phyloP scores from a whole-genome alignment of 2,797 vertebrate species.

The Acomys russatus region DNA sequence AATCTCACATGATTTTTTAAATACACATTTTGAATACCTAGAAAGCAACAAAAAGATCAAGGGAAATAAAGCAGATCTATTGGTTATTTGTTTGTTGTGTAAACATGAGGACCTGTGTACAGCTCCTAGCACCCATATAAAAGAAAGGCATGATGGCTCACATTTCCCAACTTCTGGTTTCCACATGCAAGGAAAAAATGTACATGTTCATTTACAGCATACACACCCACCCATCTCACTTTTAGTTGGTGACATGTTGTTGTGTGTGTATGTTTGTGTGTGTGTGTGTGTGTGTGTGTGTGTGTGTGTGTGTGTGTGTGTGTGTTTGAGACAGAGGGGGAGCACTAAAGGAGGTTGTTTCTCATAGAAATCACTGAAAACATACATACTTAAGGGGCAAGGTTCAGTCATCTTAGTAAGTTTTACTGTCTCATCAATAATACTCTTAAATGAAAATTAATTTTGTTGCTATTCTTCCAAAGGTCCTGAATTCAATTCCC shows the following conservation, averaged over 20 bases:
- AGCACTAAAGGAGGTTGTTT: no score
- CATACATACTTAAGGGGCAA: not conserved
- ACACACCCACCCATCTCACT: not conserved
- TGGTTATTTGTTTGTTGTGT: not conserved
- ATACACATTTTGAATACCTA: not conserved
- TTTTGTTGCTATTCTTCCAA: no score
- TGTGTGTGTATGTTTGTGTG: not conserved
- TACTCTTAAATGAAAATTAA: slow-evolving; percentile 2
- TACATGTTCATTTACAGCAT: not conserved
- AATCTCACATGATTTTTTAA: not conserved
- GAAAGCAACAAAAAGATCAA: not conserved
- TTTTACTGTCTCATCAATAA: not conserved
- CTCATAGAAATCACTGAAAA: slow-evolving; percentile 11
- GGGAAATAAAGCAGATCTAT: not conserved
- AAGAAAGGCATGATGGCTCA: not conserved
- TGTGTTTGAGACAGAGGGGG: no score
- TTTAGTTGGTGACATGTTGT: not conserved
- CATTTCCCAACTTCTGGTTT: not conserved
- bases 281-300: not conserved
- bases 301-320: no score
- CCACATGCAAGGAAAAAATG: not conserved
- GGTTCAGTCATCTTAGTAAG: not conserved
- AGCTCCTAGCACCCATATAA: not conserved
- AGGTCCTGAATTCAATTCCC: no score
- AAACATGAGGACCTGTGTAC: not conserved